Evolutionary conservation across 2,888 invertebrate genomes (phyloP).

Genomic region (Allolobophora icterica): DNA sequence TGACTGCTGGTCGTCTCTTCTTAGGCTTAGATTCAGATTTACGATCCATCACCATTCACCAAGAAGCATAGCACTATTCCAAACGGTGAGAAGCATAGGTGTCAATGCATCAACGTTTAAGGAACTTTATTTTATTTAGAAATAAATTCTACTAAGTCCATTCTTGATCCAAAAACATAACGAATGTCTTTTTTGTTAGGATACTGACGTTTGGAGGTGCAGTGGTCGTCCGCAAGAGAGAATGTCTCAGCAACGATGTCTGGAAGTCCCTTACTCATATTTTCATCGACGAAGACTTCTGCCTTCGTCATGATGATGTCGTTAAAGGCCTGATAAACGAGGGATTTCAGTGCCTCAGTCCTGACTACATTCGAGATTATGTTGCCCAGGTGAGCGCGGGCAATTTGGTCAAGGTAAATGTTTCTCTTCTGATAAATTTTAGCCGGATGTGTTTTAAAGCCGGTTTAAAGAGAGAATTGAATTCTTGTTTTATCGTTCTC

Average conservation of each 20-base stretch:
- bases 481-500: not conserved
- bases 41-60: too few relatives aligned
- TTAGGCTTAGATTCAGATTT: too few relatives aligned
- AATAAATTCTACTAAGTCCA: too few relatives aligned
- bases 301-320: not conserved
- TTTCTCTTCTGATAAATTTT: not conserved
- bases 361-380: not conserved
- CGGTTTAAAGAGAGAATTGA: too few relatives aligned
- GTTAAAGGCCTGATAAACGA: not conserved
- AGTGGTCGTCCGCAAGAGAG: not conserved
- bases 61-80: too few relatives aligned
- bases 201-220: conserved; percentile 14
- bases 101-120: too few relatives aligned
- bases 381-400: not conserved
- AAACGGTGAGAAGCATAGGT: too few relatives aligned
- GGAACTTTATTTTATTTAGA: too few relatives aligned
- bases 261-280: not conserved
- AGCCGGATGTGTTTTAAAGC: not conserved
- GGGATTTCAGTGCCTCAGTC: not conserved
- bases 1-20: too few relatives aligned
- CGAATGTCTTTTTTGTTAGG: not conserved
- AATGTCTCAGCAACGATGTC: not conserved
- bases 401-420: not conserved
- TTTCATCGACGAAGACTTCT: not conserved
- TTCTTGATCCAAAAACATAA: too few relatives aligned